Conservation (phyloP, 2,113 vertebrate species). For the Fulmarus glacialis region DNA sequence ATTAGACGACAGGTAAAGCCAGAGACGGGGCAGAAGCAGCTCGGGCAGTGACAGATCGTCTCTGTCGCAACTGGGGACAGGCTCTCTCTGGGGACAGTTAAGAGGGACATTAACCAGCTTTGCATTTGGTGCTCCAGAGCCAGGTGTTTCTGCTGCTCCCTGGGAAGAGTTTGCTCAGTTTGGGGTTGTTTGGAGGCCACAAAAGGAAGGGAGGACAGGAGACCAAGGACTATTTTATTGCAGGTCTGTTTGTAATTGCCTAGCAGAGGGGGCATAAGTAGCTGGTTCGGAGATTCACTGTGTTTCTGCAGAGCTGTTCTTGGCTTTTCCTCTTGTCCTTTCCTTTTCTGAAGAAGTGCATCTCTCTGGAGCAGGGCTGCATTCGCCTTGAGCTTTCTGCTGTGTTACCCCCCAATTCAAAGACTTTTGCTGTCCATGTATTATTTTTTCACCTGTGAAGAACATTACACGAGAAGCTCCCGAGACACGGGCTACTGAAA, state of each 20-base stretch:
- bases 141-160: background rate
- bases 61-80: background rate
- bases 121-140: background rate
- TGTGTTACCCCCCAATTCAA: background rate
- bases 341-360: background rate
- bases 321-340: background rate
- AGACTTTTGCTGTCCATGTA: background rate
- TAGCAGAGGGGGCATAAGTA: background rate
- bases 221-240: background rate
- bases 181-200: background rate
- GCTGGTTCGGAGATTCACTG: background rate
- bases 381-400: background rate
- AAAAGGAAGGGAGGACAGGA: background rate
- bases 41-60: fast-evolving
- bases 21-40: fast-evolving
- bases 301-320: background rate
- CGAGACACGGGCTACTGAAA: background rate
- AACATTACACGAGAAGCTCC: background rate
- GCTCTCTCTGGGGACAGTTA: background rate
- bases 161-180: background rate
- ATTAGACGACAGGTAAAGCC: background rate
- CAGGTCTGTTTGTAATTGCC: background rate
- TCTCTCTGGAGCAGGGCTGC: background rate
- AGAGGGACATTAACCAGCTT: background rate
- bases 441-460: background rate